A percentile compares a stretch with the other conserved stretches of the same genome.
These are phyloP conservation scores for Adoxophyes honmai DNA, from an alignment of 1,140 invertebrate genomes.

Conservation along the genomic window DNA sequence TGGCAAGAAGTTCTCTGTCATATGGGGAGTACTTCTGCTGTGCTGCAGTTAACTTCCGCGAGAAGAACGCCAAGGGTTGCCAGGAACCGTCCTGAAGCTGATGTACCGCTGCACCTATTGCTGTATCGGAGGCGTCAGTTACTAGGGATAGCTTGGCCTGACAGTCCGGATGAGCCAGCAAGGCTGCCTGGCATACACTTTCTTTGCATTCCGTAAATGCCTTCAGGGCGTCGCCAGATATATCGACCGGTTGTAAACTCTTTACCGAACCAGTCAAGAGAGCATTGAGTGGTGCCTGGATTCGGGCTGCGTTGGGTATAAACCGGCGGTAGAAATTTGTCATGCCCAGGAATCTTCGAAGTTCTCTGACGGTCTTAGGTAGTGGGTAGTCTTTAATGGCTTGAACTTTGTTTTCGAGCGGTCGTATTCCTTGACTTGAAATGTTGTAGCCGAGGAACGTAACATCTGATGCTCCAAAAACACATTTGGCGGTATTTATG, in stretches of 20 bases:
- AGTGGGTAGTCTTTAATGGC: slow-evolving; percentile 35
- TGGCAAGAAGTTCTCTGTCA: neutral
- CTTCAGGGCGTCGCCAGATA: slow-evolving; percentile 18
- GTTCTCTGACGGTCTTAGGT: slow-evolving; percentile 38
- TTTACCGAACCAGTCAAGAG: neutral
- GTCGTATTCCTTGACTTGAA: slow-evolving; percentile 20
- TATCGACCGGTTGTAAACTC: slow-evolving; percentile 28
- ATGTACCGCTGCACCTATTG: slow-evolving; percentile 48
- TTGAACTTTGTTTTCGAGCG: slow-evolving; percentile 25
- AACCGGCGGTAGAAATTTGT: slow-evolving; percentile 49
- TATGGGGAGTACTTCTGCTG: slow-evolving; percentile 37
- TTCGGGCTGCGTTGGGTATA: slow-evolving; percentile 29
- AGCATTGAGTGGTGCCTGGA: slow-evolving; percentile 14
- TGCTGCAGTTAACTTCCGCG: slow-evolving; percentile 33
- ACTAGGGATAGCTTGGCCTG: slow-evolving; percentile 17
- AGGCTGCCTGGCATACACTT: slow-evolving; percentile 31
- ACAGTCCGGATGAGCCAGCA: slow-evolving; percentile 32
- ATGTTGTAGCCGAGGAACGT: slow-evolving; percentile 38
- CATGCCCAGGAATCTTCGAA: slow-evolving; percentile 63
- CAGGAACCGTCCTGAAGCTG: slow-evolving; percentile 25
- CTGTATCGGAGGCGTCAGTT: slow-evolving; percentile 45
- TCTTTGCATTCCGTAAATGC: slow-evolving; percentile 57
- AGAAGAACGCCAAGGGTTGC: slow-evolving; percentile 51
- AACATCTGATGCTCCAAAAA: slow-evolving; percentile 32
- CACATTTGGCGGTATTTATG: slow-evolving; percentile 37